phyloP scores from a whole-genome alignment of 2,113 vertebrate species.

The Numenius arquata region DNA sequence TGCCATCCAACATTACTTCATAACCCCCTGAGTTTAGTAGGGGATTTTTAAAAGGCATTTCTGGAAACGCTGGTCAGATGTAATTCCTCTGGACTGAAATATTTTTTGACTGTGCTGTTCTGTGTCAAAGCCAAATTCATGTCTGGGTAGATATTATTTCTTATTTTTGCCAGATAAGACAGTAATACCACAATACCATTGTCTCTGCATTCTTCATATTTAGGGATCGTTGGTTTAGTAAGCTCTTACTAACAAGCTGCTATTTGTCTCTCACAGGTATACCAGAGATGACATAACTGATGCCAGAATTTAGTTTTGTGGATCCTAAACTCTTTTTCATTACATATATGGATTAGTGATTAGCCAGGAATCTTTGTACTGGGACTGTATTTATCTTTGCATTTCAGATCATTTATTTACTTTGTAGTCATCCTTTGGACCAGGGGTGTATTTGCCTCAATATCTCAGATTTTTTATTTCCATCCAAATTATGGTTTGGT shows the following conservation, averaged over 20 bases:
- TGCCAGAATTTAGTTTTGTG: not conserved
- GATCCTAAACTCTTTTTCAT: not conserved
- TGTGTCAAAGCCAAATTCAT: not conserved
- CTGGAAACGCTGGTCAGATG: conserved; percentile 13
- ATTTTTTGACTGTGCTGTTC: not conserved
- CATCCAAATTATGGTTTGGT: not conserved
- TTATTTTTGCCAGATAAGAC: not conserved
- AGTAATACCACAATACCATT: not conserved
- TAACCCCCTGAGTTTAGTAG: not conserved
- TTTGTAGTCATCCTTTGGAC: not conserved
- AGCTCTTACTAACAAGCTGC: not conserved
- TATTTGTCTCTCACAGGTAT: not conserved
- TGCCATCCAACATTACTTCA: not conserved
- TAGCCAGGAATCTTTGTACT: not conserved
- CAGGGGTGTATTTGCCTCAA: not conserved
- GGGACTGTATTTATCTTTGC: not conserved
- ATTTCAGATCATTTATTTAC: not conserved
- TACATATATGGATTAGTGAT: not conserved
- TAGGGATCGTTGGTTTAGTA: not conserved
- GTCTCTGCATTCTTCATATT: not conserved
- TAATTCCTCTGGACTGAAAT: not conserved
- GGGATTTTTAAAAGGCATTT: conserved; percentile 17
- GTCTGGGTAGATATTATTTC: not conserved
- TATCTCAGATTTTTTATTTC: not conserved
- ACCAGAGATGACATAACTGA: not conserved